Conservation (phyloP, 1,140 invertebrate species). For the Lethocerus indicus region DNA sequence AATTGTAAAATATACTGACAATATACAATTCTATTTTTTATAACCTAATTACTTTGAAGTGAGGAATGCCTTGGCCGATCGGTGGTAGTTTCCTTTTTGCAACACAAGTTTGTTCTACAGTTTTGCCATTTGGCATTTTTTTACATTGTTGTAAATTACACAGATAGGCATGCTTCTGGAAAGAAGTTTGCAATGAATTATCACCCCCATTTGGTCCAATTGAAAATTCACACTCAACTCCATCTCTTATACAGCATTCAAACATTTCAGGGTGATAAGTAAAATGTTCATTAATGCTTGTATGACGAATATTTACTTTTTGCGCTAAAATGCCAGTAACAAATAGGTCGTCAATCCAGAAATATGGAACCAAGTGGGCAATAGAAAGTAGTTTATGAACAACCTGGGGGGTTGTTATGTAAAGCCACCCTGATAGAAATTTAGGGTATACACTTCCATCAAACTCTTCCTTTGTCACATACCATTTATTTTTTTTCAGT, state of each 20-base stretch:
- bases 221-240: conserved; percentile 44
- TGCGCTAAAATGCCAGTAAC: conserved; percentile 56
- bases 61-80: neutral
- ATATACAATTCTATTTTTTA: no score
- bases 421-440: conserved; percentile 72
- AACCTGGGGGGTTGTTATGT: conserved; percentile 43
- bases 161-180: conserved; percentile 36
- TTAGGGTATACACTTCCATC: conserved; percentile 39
- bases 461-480: conserved; percentile 49
- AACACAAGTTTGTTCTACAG: conserved; percentile 3
- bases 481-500: conserved; percentile 59
- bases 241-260: conserved; percentile 47
- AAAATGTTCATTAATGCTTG: conserved; percentile 41
- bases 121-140: neutral
- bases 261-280: conserved; percentile 50
- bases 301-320: conserved; percentile 34
- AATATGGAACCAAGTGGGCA: conserved; percentile 32
- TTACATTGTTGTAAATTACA: conserved; percentile 27
- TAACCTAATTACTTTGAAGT: neutral
- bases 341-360: conserved; percentile 77
- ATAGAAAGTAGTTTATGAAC: conserved; percentile 32
- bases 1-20: no score
- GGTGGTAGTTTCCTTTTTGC: conserved; percentile 1
- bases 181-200: conserved; percentile 40
- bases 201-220: conserved; percentile 56